A percentile compares a stretch with the other conserved stretches of the same genome.
phyloP scores from a whole-genome alignment of 2,113 vertebrate genomes.

The Menura novaehollandiae region DNA sequence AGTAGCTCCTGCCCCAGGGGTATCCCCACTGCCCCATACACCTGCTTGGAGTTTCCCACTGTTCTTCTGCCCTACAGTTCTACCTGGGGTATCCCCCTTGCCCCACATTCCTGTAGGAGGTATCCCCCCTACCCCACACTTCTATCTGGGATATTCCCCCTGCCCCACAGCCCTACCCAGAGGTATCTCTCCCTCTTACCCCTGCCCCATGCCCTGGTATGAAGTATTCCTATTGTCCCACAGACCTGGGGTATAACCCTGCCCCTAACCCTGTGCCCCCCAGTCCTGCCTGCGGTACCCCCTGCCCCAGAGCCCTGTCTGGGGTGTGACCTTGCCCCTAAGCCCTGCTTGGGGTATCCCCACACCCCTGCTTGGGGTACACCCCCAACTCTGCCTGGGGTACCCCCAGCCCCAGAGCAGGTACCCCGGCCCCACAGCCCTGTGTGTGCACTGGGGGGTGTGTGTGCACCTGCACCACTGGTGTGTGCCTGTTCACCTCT shows the following conservation, averaged over 20 bases:
- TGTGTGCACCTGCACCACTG: neutral
- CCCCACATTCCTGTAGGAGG: neutral
- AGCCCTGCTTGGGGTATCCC: neutral
- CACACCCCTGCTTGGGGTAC: neutral
- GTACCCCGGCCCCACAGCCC: neutral
- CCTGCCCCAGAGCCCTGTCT: neutral
- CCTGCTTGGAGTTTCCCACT: neutral
- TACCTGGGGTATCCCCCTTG: neutral
- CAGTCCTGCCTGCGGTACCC: neutral
- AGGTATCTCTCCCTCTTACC: too few relatives aligned
- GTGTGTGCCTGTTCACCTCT: neutral
- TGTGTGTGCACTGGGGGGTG: accelerated
- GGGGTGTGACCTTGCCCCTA: neutral
- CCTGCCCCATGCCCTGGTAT: neutral
- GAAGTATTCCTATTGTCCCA: neutral
- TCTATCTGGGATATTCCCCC: too few relatives aligned
- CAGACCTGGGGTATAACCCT: neutral
- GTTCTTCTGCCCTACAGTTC: neutral
- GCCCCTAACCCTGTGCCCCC: neutral
- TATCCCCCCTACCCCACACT: neutral
- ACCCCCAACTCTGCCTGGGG: neutral
- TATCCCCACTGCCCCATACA: neutral
- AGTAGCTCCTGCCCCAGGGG: neutral
- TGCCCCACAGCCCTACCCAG: neutral
- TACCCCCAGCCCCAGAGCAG: neutral